Percentiles rank a stretch among this genome's conserved stretches.
phyloP scores from a whole-genome alignment of 1,140 invertebrate species.

The Trichonephila clavipes region DNA sequence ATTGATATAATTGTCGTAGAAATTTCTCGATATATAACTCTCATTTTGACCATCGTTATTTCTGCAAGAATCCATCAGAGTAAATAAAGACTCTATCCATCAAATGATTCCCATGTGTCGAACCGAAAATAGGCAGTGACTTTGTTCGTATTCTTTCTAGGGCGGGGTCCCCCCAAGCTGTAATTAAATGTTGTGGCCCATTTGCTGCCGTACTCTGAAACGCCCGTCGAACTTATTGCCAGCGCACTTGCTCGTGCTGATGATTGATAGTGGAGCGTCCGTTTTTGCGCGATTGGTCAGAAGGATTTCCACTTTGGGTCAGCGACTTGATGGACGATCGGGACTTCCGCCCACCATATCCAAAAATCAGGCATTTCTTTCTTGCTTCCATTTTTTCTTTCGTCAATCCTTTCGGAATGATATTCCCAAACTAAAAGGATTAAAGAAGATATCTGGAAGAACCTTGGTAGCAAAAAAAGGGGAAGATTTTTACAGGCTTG shows the following conservation, averaged over 20 bases:
- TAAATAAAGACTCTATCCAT: slow-evolving; percentile 62
- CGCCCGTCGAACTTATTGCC: slow-evolving; percentile 8
- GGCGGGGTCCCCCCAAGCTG: slow-evolving; percentile 56
- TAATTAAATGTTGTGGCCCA: slow-evolving; percentile 73
- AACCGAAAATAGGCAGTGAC: slow-evolving; percentile 70
- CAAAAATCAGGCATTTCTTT: slow-evolving; percentile 26
- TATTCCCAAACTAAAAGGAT: slow-evolving; percentile 42
- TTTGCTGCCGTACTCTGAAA: slow-evolving; percentile 47
- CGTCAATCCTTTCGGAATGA: neutral
- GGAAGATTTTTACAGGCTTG: neutral
- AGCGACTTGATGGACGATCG: slow-evolving; percentile 51
- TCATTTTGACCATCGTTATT: neutral
- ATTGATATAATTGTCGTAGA: neutral
- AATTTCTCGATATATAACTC: slow-evolving; percentile 16
- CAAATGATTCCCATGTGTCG: slow-evolving; percentile 65
- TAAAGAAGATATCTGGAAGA: neutral
- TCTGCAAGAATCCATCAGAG: slow-evolving; percentile 14
- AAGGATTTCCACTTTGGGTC: slow-evolving; percentile 68
- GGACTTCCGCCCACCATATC: neutral
- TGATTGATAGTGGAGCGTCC: slow-evolving; percentile 47
- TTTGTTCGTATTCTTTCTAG: slow-evolving; percentile 17
- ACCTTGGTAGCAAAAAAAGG: neutral
- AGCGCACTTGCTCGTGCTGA: neutral
- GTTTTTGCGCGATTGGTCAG: slow-evolving; percentile 43
- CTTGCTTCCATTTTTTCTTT: neutral